Evolutionary conservation across 2,113 vertebrate species (phyloP).

Genomic region (Syngnathus typhle): DNA sequence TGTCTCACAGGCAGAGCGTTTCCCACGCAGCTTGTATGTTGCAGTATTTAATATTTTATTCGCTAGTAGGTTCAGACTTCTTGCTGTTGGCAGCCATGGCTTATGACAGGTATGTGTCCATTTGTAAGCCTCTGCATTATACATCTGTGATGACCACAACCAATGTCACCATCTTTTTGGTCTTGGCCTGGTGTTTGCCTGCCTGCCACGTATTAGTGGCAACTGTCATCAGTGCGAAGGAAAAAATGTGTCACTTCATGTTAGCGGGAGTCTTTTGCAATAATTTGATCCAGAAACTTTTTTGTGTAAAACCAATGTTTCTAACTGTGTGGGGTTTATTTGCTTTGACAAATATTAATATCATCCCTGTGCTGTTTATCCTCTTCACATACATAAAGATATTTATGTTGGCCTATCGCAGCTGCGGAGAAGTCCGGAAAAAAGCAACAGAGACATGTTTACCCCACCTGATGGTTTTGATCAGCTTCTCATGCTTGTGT

Average conservation of each 20-base stretch:
- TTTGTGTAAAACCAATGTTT: neutral
- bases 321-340: neutral
- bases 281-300: neutral
- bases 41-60: conserved; percentile 3
- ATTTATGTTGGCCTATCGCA: neutral
- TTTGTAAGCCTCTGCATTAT: neutral
- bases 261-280: neutral
- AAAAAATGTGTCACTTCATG: neutral
- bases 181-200: neutral
- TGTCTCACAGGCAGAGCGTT: neutral
- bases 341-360: neutral
- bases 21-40: neutral
- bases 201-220: neutral
- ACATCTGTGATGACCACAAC: neutral
- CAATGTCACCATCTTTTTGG: neutral
- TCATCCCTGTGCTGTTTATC: neutral
- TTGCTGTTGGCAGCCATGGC: conserved; percentile 1
- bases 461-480: conserved; percentile 1
- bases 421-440: neutral
- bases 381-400: neutral
- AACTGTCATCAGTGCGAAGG: neutral
- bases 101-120: conserved; percentile 2
- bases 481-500: conserved; percentile 2
- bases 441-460: neutral
- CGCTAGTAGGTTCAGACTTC: neutral